Base-by-base conservation (phyloP, 2,888 invertebrate genomes). In the Chironomus riparius region DNA sequence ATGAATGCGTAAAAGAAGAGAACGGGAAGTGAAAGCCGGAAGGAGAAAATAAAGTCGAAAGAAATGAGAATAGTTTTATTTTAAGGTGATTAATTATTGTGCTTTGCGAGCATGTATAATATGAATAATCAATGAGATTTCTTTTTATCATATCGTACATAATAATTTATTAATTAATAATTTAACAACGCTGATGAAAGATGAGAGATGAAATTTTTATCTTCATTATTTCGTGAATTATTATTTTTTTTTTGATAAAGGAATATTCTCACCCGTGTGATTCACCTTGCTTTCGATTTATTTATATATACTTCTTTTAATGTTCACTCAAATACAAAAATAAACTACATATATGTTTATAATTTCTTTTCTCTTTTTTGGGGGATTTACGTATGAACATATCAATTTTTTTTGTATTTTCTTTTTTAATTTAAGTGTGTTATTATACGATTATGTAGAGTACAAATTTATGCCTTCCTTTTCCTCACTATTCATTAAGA, bases 191-290 rank as follows among this genome's bases (percentile, higher is more conserved):
- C 13, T 56, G 56, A 56, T 56, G 56, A 56, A 15, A 56, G 56
- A 15, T 56, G 56, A 56, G 50, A 50, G 56, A 56, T 7, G 56
- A 7, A 56, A 72, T 24, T 22, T 61, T 50, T n/a, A n/a, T n/a
- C 56, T 48, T 47, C 18, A 10, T 48, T 70, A 38, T 48, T 13
- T 70, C 47, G 38, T 4, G 38, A 28, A 62, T n/a, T 3, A 50
- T 50, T n/a, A 4, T 24, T 13, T 24, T 22, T 71, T 24, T 71
- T 56, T 28, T 50, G 56, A 47, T 72, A 62, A 18, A 65, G 65
- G 65, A 62, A 72, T 72, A 62, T 28, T 50, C 61, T 62, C 72
- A 72, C 72, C 72, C 72, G 72, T 72, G 61, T 72, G 47, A 72
- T 72, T 72, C 72, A 72, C 72, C 72, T 72, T 72, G 70, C 70